Conservation (phyloP, 1,140 invertebrate species). For the Steinernema khuongi region DNA sequence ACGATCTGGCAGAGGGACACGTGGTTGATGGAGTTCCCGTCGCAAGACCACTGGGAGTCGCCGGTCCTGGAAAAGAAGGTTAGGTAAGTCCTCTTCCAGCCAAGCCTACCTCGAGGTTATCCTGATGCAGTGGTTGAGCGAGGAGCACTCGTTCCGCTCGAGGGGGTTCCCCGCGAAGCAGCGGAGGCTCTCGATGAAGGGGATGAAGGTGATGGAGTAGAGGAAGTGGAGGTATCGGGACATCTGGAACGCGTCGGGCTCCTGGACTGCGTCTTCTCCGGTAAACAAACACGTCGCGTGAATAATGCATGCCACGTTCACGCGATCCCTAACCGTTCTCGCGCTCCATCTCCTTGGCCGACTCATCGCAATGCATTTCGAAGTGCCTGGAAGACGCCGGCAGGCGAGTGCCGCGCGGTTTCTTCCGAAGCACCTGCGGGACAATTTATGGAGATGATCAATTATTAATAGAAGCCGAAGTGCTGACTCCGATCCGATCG, state of each 20-base stretch:
- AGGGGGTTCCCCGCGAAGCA: background rate
- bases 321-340: background rate
- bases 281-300: conserved; percentile 7
- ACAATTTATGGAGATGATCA: conserved; percentile 15
- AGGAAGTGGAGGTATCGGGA: conserved; percentile 4
- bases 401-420: background rate
- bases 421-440: conserved; percentile 3
- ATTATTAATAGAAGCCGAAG: conserved; percentile 13
- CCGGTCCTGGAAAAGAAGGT: background rate
- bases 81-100: background rate
- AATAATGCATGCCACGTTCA: conserved; percentile 10
- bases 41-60: conserved; percentile 4
- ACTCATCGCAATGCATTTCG: conserved; percentile 8
- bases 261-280: background rate
- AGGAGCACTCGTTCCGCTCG: background rate
- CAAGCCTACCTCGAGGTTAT: background rate
- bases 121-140: background rate
- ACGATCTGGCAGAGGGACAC: background rate
- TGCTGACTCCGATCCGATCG: background rate
- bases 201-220: conserved; percentile 1
- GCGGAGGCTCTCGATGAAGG: background rate
- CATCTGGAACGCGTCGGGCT: background rate
- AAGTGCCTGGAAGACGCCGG: background rate
- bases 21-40: background rate
- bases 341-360: background rate